Conservation (phyloP, 2,888 invertebrate species). For the Synergus itoensis region DNA sequence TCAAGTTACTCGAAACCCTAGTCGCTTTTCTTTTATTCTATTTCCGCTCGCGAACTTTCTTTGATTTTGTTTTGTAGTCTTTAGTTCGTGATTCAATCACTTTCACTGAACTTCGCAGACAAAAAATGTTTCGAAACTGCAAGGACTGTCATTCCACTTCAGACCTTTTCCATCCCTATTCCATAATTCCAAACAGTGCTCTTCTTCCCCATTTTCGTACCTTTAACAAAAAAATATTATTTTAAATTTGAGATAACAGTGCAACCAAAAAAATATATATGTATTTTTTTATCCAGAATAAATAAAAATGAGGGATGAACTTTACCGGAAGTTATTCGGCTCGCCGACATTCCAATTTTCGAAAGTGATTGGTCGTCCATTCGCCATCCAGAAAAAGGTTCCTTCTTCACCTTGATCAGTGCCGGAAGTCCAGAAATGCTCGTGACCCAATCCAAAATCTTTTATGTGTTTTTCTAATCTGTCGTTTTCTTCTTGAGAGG, state of each 20-base stretch:
- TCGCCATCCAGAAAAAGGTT: slow-evolving; percentile 96
- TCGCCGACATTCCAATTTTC: slow-evolving; percentile 97
- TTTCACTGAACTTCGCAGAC: slow-evolving; percentile 89
- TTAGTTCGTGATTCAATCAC: slow-evolving; percentile 4
- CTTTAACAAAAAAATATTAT: slow-evolving; percentile 74
- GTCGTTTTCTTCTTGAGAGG: slow-evolving; percentile 94
- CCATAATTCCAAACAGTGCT: slow-evolving; percentile 94
- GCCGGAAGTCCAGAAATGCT: slow-evolving; percentile 96
- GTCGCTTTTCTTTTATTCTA: slow-evolving; percentile 16
- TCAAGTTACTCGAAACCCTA: background rate
- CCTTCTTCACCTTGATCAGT: slow-evolving; percentile 95
- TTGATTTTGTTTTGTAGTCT: slow-evolving; percentile 21
- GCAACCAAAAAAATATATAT: too few species aligned
- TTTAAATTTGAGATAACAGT: too few species aligned
- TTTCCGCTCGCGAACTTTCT: slow-evolving; percentile 39
- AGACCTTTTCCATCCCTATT: slow-evolving; percentile 94
- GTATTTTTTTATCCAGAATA: too few species aligned
- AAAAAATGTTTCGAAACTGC: slow-evolving; percentile 95
- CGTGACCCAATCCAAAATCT: slow-evolving; percentile 93
- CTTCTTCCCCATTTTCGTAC: slow-evolving; percentile 95
- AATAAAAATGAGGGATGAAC: background rate
- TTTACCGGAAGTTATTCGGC: slow-evolving; percentile 90
- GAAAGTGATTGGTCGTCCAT: slow-evolving; percentile 91
- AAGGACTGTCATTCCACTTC: slow-evolving; percentile 96
- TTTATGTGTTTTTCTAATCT: slow-evolving; percentile 93